A percentile compares a stretch with the other conserved stretches of the same genome.
These are phyloP conservation scores for Dicyrtomina minuta DNA, from an alignment of 2,888 invertebrate genomes.

Conservation along the genomic window DNA sequence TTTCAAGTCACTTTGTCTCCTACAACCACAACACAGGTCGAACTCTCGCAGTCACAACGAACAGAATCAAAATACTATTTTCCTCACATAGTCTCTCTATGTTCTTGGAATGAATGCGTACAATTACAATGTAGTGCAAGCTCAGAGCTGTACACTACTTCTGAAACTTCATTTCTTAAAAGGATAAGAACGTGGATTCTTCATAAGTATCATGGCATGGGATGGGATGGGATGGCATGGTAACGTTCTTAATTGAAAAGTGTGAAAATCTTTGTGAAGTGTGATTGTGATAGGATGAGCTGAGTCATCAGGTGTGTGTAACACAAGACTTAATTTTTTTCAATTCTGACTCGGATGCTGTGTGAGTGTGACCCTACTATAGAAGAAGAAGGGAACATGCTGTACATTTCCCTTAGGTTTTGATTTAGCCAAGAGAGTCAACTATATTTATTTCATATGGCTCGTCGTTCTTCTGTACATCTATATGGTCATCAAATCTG, in stretches of 20 bases:
- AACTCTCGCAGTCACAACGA: too few relatives aligned
- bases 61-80: too few relatives aligned
- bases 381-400: not conserved
- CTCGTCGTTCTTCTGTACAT: not conserved
- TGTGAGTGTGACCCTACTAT: slow-evolving; percentile 6
- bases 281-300: slow-evolving; percentile 34
- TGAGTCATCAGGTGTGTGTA: slow-evolving; percentile 48
- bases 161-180: not conserved
- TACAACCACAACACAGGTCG: not conserved
- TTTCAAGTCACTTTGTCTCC: not conserved
- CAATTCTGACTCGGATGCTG: not conserved
- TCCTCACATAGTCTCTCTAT: too few relatives aligned
- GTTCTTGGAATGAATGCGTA: too few relatives aligned
- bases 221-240: not conserved
- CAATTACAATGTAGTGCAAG: too few relatives aligned
- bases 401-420: not conserved
- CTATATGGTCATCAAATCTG: not conserved
- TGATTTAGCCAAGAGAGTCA: too few relatives aligned
- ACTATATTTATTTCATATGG: not conserved
- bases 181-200: not conserved
- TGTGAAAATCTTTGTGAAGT: slow-evolving; percentile 41
- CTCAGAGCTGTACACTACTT: too few relatives aligned
- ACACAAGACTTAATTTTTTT: slow-evolving; percentile 25
- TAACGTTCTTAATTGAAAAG: slow-evolving; percentile 41
- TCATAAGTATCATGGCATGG: slow-evolving; percentile 24